Base-by-base conservation (phyloP, 2,113 vertebrate species). In the Pseudopipra pipra region DNA sequence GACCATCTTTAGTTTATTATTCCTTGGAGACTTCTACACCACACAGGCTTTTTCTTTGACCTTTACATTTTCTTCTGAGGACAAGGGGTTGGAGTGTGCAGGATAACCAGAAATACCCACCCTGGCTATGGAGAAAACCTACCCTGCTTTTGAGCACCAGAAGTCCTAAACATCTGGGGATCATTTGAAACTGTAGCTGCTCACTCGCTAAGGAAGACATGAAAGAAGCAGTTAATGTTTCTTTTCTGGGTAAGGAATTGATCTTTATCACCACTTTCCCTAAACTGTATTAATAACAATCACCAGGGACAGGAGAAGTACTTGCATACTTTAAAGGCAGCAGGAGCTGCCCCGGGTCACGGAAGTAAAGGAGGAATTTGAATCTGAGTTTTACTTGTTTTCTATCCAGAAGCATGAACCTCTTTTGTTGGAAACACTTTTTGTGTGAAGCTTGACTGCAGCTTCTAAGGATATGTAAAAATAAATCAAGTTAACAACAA, bases 1-100 rank as follows among this genome's bases (percentile, higher is more conserved):
- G 39, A 89, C 58, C n/a, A 47, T 97, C 87, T 81, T 94, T 76
- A 85, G 94, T 96, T 97, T 97, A 87, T 97, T 97, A 98, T 95
- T 89, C 92, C 84, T 70, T 91, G n/a, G 8, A 63, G 89, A 94
- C 58, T 95, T 93, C 59, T 90, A 33, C 58, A 74, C 75, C 87
- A 65, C 65, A 61, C 59, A 85, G 33, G 33, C 65, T 70, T 93
- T 93, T 90, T 92, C 20, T 83, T 73, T 95, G 83, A 97, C 91
- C 87, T 96, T 91, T 93, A 59, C 85, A 63, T 81, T 96, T 95
- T 93, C 82, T 93, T 96, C 65, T 91, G 90, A 83, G 70, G 82
- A 70, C 79, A 85, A 93, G 87, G 90, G 49, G 87, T 75, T 90
- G 93, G 85, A 63, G 35, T 59, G 43, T 97, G 78, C 78, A 86